Percentiles rank a stretch among this genome's conserved stretches.
Conservation (phyloP, 2,797 vertebrate genomes). For the Acipenser ruthenus region DNA sequence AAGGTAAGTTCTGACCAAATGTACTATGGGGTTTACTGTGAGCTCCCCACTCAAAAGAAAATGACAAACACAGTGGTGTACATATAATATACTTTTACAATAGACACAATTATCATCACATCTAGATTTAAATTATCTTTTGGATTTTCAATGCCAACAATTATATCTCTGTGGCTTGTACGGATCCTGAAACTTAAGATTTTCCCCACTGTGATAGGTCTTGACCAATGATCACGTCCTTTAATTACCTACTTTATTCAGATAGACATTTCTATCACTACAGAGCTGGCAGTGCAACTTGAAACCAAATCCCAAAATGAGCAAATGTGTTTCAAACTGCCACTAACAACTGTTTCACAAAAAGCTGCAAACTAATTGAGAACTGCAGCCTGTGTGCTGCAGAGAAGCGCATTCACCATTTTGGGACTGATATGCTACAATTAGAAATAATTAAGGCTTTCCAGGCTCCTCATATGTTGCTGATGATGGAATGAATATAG, state of each 20-base stretch:
- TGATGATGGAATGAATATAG: not conserved
- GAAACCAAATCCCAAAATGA: slow-evolving; percentile 65
- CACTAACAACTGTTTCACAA: slow-evolving; percentile 70
- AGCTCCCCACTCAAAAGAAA: not conserved
- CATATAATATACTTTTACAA: slow-evolving; percentile 5
- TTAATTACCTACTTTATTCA: slow-evolving; percentile 74
- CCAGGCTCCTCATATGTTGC: slow-evolving; percentile 1
- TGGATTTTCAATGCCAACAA: slow-evolving; percentile 15
- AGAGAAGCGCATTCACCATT: slow-evolving; percentile 51
- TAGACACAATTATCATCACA: slow-evolving; percentile 5
- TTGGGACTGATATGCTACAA: slow-evolving; percentile 14
- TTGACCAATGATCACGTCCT: slow-evolving; percentile 72
- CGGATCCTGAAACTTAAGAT: slow-evolving; percentile 38
- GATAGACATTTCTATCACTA: slow-evolving; percentile 67
- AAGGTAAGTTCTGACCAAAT: slow-evolving; percentile 3
- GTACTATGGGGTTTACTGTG: not conserved
- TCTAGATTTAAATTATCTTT: slow-evolving; percentile 20
- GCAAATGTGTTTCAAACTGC: slow-evolving; percentile 67
- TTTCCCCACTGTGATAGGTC: slow-evolving; percentile 75
- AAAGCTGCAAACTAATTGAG: slow-evolving; percentile 62
- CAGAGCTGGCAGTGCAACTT: slow-evolving; percentile 62
- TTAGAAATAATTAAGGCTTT: slow-evolving; percentile 16
- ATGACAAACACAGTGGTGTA: not conserved
- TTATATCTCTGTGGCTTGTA: slow-evolving; percentile 13
- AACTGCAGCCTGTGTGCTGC: slow-evolving; percentile 60